Evolutionary conservation across 2,797 vertebrate species (phyloP).

Genomic region (Coccyzus lansbergi): DNA sequence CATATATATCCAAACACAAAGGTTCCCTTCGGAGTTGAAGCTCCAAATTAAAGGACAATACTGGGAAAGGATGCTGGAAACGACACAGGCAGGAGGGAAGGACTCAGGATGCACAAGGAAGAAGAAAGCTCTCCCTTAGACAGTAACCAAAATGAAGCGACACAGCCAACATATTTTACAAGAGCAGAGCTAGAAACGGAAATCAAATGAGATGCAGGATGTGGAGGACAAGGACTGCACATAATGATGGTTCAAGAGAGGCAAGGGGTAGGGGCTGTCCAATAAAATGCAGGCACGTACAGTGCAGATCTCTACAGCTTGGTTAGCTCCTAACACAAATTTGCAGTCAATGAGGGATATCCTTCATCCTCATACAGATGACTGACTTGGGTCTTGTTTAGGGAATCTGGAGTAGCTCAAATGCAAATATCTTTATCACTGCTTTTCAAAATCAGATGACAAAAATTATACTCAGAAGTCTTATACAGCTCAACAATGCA

Average conservation of each 20-base stretch:
- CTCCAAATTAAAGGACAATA: background rate
- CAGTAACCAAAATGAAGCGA: background rate
- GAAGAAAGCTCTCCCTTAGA: background rate
- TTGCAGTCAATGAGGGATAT: background rate
- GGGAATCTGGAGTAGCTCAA: background rate
- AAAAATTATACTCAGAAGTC: background rate
- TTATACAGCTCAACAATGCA: background rate
- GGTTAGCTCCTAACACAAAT: background rate
- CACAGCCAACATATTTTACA: background rate
- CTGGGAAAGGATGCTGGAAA: background rate
- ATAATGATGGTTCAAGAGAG: accelerated
- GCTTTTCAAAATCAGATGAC: background rate
- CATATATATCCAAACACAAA: background rate
- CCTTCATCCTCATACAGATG: background rate
- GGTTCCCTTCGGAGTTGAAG: background rate
- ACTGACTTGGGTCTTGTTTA: background rate
- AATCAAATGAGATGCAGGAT: background rate
- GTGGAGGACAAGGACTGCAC: background rate
- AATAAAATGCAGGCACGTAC: accelerated
- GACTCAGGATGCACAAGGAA: background rate
- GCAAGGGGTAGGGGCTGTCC: background rate
- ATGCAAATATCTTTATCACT: background rate
- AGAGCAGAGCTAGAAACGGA: background rate
- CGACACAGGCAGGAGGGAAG: background rate
- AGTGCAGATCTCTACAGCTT: background rate